Base-by-base conservation (phyloP, 2,888 invertebrate genomes). In the Heliothis peltigera region DNA sequence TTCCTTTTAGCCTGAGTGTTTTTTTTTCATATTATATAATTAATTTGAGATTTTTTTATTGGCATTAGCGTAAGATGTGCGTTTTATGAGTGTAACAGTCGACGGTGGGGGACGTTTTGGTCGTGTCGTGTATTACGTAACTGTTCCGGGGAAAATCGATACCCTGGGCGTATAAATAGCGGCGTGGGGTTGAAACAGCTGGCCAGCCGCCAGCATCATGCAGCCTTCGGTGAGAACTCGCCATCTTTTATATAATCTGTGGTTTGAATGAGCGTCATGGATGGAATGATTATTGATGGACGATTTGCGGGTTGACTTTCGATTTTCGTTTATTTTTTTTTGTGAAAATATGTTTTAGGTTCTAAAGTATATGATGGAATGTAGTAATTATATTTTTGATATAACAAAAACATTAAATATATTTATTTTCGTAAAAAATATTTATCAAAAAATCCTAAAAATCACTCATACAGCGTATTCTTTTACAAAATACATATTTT, bases 91-190 rank as follows among this genome's bases (percentile, higher is more conserved):
- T 88, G 86, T 80, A 75, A 79, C 72, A 79, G 85, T 75, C 89
- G 89, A 89, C 70, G 89, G 89, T 85, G 87, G 83, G 80, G 83
- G 91, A 92, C 89, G 81, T 87, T 91, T 87, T 78, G 76, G 77
- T 84, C 82, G 86, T 85, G 86, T 81, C 86, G 91, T 89, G 85
- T 87, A 87, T 94, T 95, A 92, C 94, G 92, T 92, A 95, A 95
- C 91, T 71, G 89, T 90, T 88, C 91, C 92, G 91, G 92, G 82
- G 82, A 91, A 93, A 92, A 94, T 95, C 94, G 89, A 95, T 95
- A 94, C 85, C 88, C 88, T 87, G 89, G 89, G 89, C 89, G 92
- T 93, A 94, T 93, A 92, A 92, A 94, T 94, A 95, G 92, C 90
- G 85, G 81, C 84, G 89, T 82, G 87, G 85, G 87, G 84, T 91